Conservation (phyloP, 2,113 vertebrate genomes). For the Gracilinanus agilis region DNA sequence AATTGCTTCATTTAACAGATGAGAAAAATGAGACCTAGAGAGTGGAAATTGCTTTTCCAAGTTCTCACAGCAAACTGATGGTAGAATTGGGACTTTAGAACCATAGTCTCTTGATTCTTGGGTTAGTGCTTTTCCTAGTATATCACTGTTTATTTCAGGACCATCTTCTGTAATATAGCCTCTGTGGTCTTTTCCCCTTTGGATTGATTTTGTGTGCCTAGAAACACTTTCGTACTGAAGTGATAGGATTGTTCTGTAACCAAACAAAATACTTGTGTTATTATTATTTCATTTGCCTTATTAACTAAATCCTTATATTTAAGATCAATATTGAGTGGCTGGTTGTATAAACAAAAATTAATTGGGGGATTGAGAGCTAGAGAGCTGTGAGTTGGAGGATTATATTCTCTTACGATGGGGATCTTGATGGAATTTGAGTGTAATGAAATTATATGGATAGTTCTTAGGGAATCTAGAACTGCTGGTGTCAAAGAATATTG, state of each 20-base stretch:
- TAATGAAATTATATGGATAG: background rate
- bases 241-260: background rate
- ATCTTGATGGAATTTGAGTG: background rate
- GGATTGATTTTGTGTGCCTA: conserved; percentile 13
- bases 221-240: background rate
- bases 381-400: no score
- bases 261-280: background rate
- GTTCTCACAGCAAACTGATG: background rate
- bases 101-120: background rate
- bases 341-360: background rate
- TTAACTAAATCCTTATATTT: background rate
- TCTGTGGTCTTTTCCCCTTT: conserved; percentile 7
- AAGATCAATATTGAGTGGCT: background rate
- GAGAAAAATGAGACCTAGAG: background rate
- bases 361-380: background rate
- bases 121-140: background rate
- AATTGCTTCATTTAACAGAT: background rate
- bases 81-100: background rate
- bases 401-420: no score
- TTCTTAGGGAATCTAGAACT: background rate
- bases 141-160: background rate
- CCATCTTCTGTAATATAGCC: background rate
- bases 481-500: background rate
- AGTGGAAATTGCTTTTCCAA: background rate
- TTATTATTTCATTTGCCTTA: background rate